Conservation (phyloP, 2,113 vertebrate genomes). For the Cyanoliseus patagonus region DNA sequence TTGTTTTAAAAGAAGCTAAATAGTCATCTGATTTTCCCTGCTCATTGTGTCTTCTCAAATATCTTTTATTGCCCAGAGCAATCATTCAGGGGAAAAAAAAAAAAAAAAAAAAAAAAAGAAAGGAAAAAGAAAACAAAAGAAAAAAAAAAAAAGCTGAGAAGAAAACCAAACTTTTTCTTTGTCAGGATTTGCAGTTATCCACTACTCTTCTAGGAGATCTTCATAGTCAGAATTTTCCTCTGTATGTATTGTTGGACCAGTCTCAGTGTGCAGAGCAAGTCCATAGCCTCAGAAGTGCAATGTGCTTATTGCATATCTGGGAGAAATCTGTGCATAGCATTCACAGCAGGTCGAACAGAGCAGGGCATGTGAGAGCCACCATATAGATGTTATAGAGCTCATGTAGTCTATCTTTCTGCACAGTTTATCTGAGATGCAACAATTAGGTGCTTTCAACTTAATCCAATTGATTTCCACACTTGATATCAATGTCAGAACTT, state of each 20-base stretch:
- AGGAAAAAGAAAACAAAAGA: too few relatives aligned
- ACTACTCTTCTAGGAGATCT: background rate
- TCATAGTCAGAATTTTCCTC: background rate
- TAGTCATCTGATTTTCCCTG: background rate
- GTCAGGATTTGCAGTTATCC: background rate
- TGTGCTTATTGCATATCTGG: background rate
- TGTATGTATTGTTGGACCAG: rapidly evolving
- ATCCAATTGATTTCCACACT: background rate
- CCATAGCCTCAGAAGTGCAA: background rate
- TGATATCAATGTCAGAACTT: background rate
- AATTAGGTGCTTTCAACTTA: background rate
- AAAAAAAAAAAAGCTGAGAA: background rate
- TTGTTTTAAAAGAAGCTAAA: background rate
- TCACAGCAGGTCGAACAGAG: background rate
- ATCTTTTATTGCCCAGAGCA: background rate
- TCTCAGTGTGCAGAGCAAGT: background rate
- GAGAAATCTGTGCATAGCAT: background rate
- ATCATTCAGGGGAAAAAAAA: rapidly evolving
- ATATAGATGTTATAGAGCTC: rapidly evolving
- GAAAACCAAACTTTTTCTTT: background rate
- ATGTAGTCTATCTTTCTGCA: background rate
- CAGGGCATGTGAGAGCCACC: background rate
- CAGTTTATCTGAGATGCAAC: background rate
- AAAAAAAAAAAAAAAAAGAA: too few relatives aligned
- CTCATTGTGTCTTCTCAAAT: background rate